Conservation (phyloP, 2,113 vertebrate genomes). For the Panthera tigris region DNA sequence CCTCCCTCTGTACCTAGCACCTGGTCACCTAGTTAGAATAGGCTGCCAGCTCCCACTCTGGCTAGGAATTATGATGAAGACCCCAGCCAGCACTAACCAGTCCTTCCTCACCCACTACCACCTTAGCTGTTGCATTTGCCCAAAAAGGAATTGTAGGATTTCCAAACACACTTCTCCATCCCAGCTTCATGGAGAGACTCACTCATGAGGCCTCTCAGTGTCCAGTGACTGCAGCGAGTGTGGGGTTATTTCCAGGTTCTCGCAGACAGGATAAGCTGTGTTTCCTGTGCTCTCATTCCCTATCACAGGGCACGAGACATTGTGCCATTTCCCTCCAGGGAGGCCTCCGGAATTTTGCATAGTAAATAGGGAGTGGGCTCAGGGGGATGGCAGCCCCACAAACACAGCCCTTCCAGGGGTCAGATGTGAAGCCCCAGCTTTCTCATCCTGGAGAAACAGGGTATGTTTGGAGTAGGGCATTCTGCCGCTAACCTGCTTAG, state of each 20-base stretch:
- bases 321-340: neutral
- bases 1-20: neutral
- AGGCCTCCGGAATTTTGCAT: neutral
- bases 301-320: too few species aligned
- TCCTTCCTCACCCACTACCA: neutral
- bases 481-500: too few species aligned
- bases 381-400: neutral
- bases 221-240: neutral
- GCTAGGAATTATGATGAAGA: neutral
- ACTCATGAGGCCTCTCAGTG: accelerated
- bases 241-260: neutral
- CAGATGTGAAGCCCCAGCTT: neutral
- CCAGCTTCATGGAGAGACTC: neutral
- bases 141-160: neutral
- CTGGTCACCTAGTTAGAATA: neutral
- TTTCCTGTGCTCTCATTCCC: neutral
- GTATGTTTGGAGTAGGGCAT: accelerated
- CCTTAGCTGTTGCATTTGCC: neutral
- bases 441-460: too few species aligned
- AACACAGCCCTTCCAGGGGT: neutral
- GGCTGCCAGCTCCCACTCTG: neutral
- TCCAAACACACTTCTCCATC: neutral
- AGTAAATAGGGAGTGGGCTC: neutral
- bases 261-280: neutral
- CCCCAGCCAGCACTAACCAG: neutral